These are phyloP conservation scores for Chascanopsetta lugubris DNA, from an alignment of 2,113 vertebrate species.

Conservation along the genomic window DNA sequence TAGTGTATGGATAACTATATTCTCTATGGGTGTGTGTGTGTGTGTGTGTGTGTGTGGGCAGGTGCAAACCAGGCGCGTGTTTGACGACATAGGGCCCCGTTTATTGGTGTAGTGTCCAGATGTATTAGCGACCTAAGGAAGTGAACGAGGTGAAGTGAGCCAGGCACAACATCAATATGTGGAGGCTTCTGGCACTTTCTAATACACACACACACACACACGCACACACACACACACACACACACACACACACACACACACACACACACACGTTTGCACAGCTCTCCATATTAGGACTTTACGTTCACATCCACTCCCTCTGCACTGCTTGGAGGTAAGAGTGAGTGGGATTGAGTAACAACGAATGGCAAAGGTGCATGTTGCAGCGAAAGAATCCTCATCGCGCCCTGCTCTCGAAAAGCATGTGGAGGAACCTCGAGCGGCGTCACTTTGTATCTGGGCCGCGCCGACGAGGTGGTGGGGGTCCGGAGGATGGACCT, in stretches of 20 bases:
- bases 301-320: too few relatives aligned
- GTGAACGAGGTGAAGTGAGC: constrained; percentile 27
- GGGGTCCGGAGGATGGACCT: too few relatives aligned
- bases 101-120: constrained; percentile 50
- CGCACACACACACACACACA: neutral
- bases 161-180: constrained; percentile 21
- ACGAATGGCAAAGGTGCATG: too few relatives aligned
- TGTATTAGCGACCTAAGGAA: constrained; percentile 45
- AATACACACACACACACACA: neutral
- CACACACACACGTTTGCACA: too few relatives aligned
- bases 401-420: too few relatives aligned
- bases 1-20: neutral
- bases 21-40: neutral
- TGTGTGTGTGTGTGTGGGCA: constrained; percentile 8
- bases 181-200: constrained; percentile 56
- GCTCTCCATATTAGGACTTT: too few relatives aligned
- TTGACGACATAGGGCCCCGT: constrained; percentile 24
- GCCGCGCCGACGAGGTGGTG: too few relatives aligned
- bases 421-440: too few relatives aligned
- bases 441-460: too few relatives aligned
- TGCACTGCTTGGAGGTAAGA: too few relatives aligned
- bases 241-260: neutral
- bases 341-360: too few relatives aligned
- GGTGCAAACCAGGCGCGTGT: constrained; percentile 11
- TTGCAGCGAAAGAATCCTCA: too few relatives aligned